Conservation (phyloP, 1,140 invertebrate species). For the Drosophila pruinosa region DNA sequence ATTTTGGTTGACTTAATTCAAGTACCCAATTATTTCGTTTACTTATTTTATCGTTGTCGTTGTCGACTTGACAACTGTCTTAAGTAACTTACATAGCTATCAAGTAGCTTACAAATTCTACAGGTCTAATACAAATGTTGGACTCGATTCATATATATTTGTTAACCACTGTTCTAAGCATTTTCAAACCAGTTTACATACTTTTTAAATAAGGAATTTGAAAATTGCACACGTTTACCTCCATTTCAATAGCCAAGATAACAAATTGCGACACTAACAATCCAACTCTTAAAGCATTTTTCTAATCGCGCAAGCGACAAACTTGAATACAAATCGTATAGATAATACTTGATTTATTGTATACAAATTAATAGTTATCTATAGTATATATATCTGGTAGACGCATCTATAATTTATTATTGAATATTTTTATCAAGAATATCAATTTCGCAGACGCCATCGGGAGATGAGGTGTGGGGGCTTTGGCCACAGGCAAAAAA, state of each 20-base stretch:
- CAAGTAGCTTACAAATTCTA: too few species aligned
- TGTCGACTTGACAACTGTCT: too few species aligned
- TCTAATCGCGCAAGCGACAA: neutral
- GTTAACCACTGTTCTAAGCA: neutral
- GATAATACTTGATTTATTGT: neutral
- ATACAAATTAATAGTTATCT: conserved; percentile 11
- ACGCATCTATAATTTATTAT: conserved; percentile 24
- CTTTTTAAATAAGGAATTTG: neutral
- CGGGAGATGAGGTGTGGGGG: neutral
- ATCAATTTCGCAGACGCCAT: conserved; percentile 35
- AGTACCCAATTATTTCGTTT: too few species aligned
- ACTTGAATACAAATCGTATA: neutral
- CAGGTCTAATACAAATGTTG: too few species aligned
- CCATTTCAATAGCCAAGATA: neutral
- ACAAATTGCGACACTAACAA: neutral
- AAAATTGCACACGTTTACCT: neutral
- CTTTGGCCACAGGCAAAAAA: conserved; percentile 28
- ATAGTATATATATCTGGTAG: neutral
- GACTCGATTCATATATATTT: neutral
- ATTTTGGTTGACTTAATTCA: too few species aligned
- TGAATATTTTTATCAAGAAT: conserved; percentile 34
- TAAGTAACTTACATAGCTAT: too few species aligned
- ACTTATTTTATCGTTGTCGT: too few species aligned
- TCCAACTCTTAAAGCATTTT: neutral
- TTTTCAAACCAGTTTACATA: neutral